Conservation (phyloP, 2,113 vertebrate species). For the Catagonus wagneri region DNA sequence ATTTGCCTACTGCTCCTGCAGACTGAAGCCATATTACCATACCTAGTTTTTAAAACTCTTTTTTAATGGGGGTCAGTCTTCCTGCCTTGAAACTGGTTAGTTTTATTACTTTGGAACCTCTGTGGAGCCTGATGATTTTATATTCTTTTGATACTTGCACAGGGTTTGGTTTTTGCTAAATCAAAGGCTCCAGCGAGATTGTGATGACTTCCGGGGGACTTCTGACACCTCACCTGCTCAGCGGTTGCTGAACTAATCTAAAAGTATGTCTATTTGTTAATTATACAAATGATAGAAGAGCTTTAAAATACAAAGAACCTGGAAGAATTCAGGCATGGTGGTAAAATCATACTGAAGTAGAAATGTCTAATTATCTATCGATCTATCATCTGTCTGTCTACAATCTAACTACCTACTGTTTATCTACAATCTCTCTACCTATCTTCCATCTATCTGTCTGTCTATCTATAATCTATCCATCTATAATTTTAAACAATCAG, state of each 20-base stretch:
- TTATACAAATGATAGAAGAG: background rate
- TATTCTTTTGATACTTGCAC: slow-evolving; percentile 47
- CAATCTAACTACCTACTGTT: too few species aligned
- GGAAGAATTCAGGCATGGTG: background rate
- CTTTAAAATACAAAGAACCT: background rate
- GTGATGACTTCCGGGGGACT: background rate
- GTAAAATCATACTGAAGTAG: background rate
- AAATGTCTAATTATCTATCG: background rate
- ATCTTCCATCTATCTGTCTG: background rate
- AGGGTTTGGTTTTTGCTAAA: slow-evolving; percentile 40
- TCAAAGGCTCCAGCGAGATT: background rate
- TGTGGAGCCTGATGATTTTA: slow-evolving; percentile 41
- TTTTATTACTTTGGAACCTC: slow-evolving; percentile 59
- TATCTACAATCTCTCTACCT: background rate
- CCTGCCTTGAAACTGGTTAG: background rate
- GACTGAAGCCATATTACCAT: slow-evolving; percentile 47
- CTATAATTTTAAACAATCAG: background rate
- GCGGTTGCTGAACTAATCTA: background rate
- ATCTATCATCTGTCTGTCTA: too few species aligned
- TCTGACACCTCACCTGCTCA: background rate
- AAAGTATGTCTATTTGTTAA: background rate
- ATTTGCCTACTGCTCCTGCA: slow-evolving; percentile 70
- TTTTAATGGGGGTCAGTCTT: slow-evolving; percentile 60
- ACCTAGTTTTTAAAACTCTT: slow-evolving; percentile 16
- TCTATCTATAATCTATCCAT: background rate